phyloP scores from a whole-genome alignment of 2,888 invertebrate genomes.

The Heliconius erato region DNA sequence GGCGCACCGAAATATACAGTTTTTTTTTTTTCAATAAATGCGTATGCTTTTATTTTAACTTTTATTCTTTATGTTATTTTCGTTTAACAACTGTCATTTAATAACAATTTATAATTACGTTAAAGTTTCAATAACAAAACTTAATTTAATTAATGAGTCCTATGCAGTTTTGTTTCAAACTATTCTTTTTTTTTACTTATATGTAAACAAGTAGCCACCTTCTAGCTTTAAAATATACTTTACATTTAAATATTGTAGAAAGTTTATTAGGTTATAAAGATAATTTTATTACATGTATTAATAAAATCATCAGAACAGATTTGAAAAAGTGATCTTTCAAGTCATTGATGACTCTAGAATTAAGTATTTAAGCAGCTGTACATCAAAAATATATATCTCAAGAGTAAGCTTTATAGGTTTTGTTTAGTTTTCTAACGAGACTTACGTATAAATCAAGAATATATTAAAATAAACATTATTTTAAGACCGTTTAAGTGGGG shows the following conservation, averaged over 20 bases:
- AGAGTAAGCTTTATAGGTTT: too few species aligned
- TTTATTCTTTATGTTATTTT: neutral
- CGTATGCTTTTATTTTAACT: conserved; percentile 28
- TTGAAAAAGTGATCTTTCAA: neutral
- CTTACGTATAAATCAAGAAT: neutral
- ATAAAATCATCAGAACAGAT: neutral
- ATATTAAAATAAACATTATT: neutral
- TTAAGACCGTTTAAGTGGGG: neutral
- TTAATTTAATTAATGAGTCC: neutral
- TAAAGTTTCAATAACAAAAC: neutral
- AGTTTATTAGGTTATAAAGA: neutral
- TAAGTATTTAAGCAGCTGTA: too few species aligned
- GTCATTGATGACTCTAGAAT: neutral
- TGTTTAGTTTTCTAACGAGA: neutral
- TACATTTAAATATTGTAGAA: neutral
- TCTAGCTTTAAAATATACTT: neutral
- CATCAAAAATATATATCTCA: too few species aligned
- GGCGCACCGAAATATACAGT: conserved; percentile 42
- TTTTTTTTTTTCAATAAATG: conserved; percentile 45
- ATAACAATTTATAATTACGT: too few species aligned
- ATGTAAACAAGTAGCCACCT: neutral
- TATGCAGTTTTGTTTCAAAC: neutral
- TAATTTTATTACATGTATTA: neutral
- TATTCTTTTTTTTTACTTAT: neutral
- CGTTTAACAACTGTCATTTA: neutral